A percentile compares a stretch with the other conserved stretches of the same genome.
phyloP scores from a whole-genome alignment of 2,113 vertebrate species.

The Notarius lentiginosus region DNA sequence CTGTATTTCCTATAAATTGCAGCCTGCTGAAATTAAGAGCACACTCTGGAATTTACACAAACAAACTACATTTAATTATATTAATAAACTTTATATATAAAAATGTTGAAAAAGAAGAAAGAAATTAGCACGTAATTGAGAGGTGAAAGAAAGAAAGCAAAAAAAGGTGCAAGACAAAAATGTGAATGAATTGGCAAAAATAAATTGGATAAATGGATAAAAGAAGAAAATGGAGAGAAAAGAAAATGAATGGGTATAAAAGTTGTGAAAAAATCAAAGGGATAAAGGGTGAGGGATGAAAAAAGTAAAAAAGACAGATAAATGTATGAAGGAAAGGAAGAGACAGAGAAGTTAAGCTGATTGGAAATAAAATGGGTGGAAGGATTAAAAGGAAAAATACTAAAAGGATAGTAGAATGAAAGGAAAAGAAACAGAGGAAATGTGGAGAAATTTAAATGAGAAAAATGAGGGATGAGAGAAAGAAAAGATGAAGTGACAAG shows the following conservation, averaged over 20 bases:
- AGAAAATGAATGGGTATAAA: neutral
- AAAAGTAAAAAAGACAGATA: neutral
- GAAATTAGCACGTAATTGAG: neutral
- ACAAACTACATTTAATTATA: neutral
- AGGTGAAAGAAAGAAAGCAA: neutral
- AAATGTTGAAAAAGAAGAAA: neutral
- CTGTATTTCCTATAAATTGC: neutral
- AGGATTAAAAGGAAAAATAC: neutral
- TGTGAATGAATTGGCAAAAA: neutral
- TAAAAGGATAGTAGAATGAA: neutral
- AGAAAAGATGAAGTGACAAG: neutral
- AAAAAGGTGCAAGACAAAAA: neutral
- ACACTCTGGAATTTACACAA: neutral
- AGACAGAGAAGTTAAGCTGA: neutral
- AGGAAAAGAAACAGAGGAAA: neutral
- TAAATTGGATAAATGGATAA: neutral
- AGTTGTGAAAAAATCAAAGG: neutral
- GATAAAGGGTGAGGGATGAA: neutral
- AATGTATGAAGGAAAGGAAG: neutral
- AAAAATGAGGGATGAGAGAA: neutral
- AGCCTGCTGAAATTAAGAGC: constrained; percentile 10
- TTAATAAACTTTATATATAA: neutral
- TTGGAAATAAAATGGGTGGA: neutral
- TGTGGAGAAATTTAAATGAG: neutral
- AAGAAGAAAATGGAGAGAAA: neutral